Conservation (phyloP, 2,888 invertebrate species). For the Fissipunctia ypsillon region DNA sequence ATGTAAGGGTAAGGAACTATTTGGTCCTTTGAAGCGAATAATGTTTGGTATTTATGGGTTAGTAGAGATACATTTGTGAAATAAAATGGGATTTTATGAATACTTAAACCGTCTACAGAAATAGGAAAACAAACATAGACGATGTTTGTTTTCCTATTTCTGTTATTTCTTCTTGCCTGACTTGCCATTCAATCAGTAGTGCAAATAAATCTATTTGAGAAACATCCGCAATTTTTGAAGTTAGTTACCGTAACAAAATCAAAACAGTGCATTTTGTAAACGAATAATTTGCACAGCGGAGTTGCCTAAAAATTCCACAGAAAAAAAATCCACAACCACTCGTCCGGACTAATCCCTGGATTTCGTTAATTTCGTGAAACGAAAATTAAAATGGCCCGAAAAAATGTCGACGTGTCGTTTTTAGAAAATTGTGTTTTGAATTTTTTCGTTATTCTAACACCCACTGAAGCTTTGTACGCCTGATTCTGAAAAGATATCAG, state of each 20-base stretch:
- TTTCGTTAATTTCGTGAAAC: conserved; percentile 65
- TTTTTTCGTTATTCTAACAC: conserved; percentile 46
- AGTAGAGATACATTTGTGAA: not conserved
- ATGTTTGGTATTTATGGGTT: conserved; percentile 6
- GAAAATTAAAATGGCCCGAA: conserved; percentile 62
- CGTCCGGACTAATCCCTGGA: conserved; percentile 50
- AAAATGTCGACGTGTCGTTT: conserved; percentile 57
- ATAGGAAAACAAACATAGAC: too few species aligned
- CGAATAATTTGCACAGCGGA: conserved; percentile 39
- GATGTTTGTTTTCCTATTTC: not conserved
- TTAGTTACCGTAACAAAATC: not conserved
- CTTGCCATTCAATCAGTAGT: not conserved
- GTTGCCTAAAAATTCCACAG: conserved; percentile 30
- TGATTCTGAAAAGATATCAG: not conserved
- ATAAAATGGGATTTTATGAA: conserved; percentile 1
- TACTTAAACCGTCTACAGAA: not conserved
- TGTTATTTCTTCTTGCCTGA: not conserved
- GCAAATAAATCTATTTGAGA: too few species aligned
- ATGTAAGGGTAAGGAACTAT: conserved; percentile 33
- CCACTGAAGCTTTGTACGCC: conserved; percentile 6
- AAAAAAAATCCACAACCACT: conserved; percentile 39
- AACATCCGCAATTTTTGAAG: not conserved
- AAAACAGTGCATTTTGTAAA: conserved; percentile 39
- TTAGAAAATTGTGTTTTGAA: conserved; percentile 55
- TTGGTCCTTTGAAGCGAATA: conserved; percentile 13